phyloP scores from a whole-genome alignment of 1,140 invertebrate genomes.

The Propsilocerus akamusi region DNA sequence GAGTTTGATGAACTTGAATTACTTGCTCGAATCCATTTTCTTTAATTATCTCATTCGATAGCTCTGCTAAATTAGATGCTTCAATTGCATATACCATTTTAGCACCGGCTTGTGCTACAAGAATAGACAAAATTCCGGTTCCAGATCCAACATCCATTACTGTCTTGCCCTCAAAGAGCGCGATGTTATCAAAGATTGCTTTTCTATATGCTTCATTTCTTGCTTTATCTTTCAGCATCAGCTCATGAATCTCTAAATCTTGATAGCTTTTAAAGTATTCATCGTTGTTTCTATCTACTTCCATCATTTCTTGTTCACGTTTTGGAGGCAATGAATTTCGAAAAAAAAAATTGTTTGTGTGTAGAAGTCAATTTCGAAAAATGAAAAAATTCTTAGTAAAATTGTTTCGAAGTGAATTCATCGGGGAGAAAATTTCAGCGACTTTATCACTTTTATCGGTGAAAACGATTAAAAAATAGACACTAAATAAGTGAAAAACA shows the following conservation, averaged over 20 bases:
- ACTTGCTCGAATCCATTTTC: conserved; percentile 37
- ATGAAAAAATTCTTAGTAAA: too few species aligned
- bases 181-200: conserved; percentile 57
- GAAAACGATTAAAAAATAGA: too few species aligned
- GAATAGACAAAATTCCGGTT: conserved; percentile 91
- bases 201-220: conserved; percentile 66
- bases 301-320: too few species aligned
- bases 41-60: conserved; percentile 71
- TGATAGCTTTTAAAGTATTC: conserved; percentile 18
- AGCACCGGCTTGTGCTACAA: conserved; percentile 85
- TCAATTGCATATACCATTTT: conserved; percentile 84
- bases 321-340: too few species aligned
- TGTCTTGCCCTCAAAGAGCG: conserved; percentile 46
- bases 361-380: too few species aligned
- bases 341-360: too few species aligned
- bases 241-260: conserved; percentile 43
- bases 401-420: too few species aligned
- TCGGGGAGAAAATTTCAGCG: too few species aligned
- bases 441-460: too few species aligned
- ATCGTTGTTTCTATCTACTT: conserved; percentile 6
- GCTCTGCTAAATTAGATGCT: conserved; percentile 72
- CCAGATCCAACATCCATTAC: conserved; percentile 95
- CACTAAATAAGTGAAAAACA: too few species aligned
- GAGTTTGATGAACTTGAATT: conserved; percentile 49
- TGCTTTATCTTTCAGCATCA: conserved; percentile 63